Evolutionary conservation across 1,140 invertebrate species (phyloP).

Genomic region (Drosophila biarmipes): DNA sequence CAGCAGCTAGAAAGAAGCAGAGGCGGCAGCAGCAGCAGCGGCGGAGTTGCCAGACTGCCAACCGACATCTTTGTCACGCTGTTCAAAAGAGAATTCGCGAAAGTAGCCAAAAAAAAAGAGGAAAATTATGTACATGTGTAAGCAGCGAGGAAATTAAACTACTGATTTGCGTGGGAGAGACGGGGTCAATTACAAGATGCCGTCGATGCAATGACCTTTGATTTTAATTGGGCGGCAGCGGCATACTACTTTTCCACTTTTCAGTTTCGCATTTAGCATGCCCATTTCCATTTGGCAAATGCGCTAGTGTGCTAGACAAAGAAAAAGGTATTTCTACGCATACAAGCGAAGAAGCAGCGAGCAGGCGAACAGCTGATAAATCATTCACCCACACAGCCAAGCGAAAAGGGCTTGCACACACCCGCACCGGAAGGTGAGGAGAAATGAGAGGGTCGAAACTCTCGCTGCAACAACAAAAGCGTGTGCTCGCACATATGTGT

Average conservation of each 20-base stretch:
- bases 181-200: slow-evolving; percentile 7
- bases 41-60: slow-evolving; percentile 58
- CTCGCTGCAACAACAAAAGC: slow-evolving; percentile 26
- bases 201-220: slow-evolving; percentile 30
- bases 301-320: slow-evolving; percentile 60
- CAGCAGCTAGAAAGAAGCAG: slow-evolving; percentile 39
- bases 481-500: background rate
- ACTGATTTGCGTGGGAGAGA: slow-evolving; percentile 3
- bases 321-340: slow-evolving; percentile 43
- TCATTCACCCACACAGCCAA: slow-evolving; percentile 35
- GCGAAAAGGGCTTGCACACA: slow-evolving; percentile 29
- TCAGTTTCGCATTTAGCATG: slow-evolving; percentile 8
- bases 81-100: slow-evolving; percentile 54
- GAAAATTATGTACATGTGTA: slow-evolving; percentile 22
- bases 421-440: slow-evolving; percentile 6
- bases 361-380: slow-evolving; percentile 70
- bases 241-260: slow-evolving; percentile 4
- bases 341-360: slow-evolving; percentile 17
- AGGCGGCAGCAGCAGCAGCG: slow-evolving; percentile 32
- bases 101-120: slow-evolving; percentile 34
- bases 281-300: slow-evolving; percentile 4
- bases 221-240: slow-evolving; percentile 12
- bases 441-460: slow-evolving; percentile 13
- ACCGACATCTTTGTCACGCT: slow-evolving; percentile 52
- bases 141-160: slow-evolving; percentile 15